Evolutionary conservation across 2,888 invertebrate genomes (phyloP).

Genomic region (Mylabris sibirica): DNA sequence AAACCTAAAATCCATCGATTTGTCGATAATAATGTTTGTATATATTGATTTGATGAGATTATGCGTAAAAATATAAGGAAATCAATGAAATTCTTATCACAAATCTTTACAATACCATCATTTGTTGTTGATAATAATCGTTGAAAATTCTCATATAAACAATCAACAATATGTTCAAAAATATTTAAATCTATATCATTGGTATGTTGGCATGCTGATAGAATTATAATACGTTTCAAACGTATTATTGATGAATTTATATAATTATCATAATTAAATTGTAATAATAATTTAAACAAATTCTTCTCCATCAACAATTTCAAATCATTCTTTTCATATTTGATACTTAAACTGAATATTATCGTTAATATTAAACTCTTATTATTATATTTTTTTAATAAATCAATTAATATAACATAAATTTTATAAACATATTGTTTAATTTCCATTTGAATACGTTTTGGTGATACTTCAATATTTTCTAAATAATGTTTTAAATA

Average conservation of each 20-base stretch:
- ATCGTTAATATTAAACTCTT: constrained; percentile 63
- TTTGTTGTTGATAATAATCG: constrained; percentile 42
- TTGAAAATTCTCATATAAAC: constrained; percentile 63
- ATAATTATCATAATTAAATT: constrained; percentile 52
- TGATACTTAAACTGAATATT: constrained; percentile 66
- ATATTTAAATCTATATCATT: constrained; percentile 62
- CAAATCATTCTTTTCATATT: constrained; percentile 66
- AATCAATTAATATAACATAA: constrained; percentile 61
- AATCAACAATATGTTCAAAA: constrained; percentile 64
- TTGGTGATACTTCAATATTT: constrained; percentile 64
- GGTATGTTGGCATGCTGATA: constrained; percentile 65
- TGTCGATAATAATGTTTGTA: constrained; percentile 62
- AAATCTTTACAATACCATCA: constrained; percentile 41
- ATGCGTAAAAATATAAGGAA: constrained; percentile 66
- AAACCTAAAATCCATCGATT: constrained; percentile 65
- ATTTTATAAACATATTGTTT: constrained; percentile 65
- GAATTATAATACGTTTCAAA: constrained; percentile 65
- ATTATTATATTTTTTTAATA: constrained; percentile 53
- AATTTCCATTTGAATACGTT: constrained; percentile 63
- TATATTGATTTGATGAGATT: constrained; percentile 61
- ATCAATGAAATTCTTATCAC: constrained; percentile 63
- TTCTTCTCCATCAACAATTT: constrained; percentile 66
- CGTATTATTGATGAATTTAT: constrained; percentile 63
- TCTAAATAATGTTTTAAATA: constrained; percentile 67
- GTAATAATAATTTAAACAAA: constrained; percentile 62